Evolutionary conservation across 2,888 invertebrate genomes (phyloP), one percentile per base, ranked within the genome.

Genomic region (Salticus scenicus): DNA sequence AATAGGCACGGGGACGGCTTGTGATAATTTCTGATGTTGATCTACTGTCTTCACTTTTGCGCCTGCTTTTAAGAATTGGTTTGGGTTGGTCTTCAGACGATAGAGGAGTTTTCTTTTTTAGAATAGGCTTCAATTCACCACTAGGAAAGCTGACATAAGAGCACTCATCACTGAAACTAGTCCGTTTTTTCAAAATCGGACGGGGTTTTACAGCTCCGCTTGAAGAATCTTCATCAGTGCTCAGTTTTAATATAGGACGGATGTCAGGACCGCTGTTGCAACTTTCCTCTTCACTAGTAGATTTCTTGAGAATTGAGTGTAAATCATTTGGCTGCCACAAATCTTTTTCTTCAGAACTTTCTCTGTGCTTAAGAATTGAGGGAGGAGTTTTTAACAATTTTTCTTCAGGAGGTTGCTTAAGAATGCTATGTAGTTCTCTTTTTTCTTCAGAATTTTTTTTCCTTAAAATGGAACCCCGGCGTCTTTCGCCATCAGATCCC

Each of bases 141-240:
- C 64, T 78, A 7, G 77, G 77, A 63, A 74, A 81, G 47, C 77
- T 73, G 10, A 47, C 81, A 73, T 82, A 90, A 89, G 10, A 90
- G 89, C 74, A 76, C 57, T 87, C 81, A 90, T 95, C 95, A 90
- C 95, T 95, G 5, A 94, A 93, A 89, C 94, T 94, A 89, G 95
- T 94, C 90, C 96, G 96, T 92, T 96, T 95, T 92, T 96, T 96
- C 14, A 96, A 92, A 89, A 96, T 96, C 1, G 96, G 96, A 89
- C 94, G 87, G 10, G 89, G 89, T 33, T 88, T 76, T 33, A 33
- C 57, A 27, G 63, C 51, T 17, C 63, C 63, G 30, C 57, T 30
- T 17, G 82, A 51, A 8, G 83, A 75, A 57, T 83, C 83, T 28
- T 88, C 88, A 69, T 88, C 88, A 31, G 81, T 76, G 30, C 81